phyloP scores from a whole-genome alignment of 2,113 vertebrate species.

The Mastomys coucha region DNA sequence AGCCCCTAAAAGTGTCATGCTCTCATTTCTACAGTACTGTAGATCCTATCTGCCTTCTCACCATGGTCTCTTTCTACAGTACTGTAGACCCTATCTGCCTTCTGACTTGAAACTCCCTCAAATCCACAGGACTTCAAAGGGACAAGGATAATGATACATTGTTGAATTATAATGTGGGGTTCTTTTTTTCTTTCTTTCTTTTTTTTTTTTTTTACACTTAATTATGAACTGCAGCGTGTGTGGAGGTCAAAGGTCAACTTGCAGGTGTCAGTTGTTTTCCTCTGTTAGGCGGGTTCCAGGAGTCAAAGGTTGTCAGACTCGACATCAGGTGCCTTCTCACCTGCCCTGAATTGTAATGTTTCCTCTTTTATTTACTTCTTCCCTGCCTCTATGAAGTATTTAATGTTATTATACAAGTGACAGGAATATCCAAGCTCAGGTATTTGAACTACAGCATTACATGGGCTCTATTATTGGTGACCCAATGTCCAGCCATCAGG shows the following conservation, averaged over 20 bases:
- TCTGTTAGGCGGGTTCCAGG: not conserved
- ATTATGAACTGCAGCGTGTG: not conserved
- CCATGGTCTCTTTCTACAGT: conserved; percentile 2
- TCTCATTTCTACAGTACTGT: not conserved
- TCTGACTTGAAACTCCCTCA: not conserved
- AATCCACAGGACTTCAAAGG: not conserved
- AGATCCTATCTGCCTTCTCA: not conserved
- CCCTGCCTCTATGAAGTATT: not conserved
- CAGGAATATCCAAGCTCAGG: not conserved
- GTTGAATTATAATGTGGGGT: not conserved
- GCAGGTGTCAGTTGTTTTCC: not conserved
- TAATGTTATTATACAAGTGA: not conserved
- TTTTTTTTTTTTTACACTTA: not conserved
- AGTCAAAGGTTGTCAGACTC: not conserved
- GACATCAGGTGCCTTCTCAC: not conserved
- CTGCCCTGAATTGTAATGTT: not conserved
- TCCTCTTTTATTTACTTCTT: not conserved
- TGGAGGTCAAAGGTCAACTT: not conserved
- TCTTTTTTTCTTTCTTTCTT: too few relatives aligned
- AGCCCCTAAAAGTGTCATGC: not conserved
- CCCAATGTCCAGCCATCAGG: not conserved
- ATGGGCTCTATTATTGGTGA: not conserved
- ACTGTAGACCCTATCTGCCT: not conserved
- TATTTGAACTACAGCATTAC: not conserved
- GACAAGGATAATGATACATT: not conserved